Base-by-base conservation (phyloP, 2,888 invertebrate species). In the Operophtera brumata region DNA sequence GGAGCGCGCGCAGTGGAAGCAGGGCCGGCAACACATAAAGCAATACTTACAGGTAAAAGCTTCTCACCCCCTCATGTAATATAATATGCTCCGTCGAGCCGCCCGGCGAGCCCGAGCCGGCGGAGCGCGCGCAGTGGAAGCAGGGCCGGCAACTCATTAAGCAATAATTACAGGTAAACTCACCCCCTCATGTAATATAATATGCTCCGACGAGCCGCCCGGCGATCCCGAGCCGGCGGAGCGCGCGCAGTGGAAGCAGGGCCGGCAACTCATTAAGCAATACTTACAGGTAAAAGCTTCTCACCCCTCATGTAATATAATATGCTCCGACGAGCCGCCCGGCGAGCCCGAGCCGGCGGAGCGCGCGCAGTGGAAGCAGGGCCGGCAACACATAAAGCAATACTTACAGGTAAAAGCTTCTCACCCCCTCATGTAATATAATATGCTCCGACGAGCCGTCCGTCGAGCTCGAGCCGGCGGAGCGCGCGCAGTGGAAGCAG, bases 71-170 rank as follows among this genome's bases (percentile, higher is more conserved):
- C n/a, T n/a, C n/a, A n/a, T n/a, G n/a, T n/a, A n/a, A n/a, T n/a
- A n/a, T n/a, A n/a, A n/a, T n/a, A n/a, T n/a, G n/a, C 51, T 93
- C 95, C 52, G 96, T 94, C 71, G 95, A 95, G 71, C 78, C 82
- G 8, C 78, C 83, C 0, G 65, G 74, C 52, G 90, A 90, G 60
- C 81, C 87, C 10, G 89, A 90, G 69, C 89, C 96, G n/a, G 94
- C 95, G 48, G 95, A 96, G 77, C 96, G 96, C 77, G 95, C 96
- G 61, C 96, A 96, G 73, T 99, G 98, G 98, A 94, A 96, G 78
- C 97, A 99, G 89, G 99, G 99, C 48, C 93, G 99, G 63, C 98
- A 98, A 90, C 93, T 99, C 80, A 93, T 99, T 69, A 94, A 98
- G 89, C 98, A 99, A 94, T 99, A 94, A 92, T 81, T 91, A 73